These are phyloP conservation scores for Agraylea sexmaculata DNA, from an alignment of 1,140 invertebrate genomes.

Conservation along the genomic window DNA sequence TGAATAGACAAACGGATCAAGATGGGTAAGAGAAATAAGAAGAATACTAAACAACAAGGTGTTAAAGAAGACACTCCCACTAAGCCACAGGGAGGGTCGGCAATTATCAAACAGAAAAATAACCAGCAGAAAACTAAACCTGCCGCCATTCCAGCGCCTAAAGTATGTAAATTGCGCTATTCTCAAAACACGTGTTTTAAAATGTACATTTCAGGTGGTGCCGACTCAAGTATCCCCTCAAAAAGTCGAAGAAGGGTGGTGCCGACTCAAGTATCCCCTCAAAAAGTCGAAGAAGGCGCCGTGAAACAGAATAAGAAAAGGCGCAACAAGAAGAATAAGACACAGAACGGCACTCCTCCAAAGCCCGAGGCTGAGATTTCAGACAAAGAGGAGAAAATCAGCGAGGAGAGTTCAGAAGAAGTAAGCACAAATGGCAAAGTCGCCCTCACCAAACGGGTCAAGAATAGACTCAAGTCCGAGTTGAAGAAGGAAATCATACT, in stretches of 20 bases:
- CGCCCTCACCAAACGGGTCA: slow-evolving; percentile 11
- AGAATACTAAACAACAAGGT: slow-evolving; percentile 5
- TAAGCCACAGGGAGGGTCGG: slow-evolving; percentile 8
- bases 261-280: no score
- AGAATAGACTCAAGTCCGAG: slow-evolving; percentile 20
- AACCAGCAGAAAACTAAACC: slow-evolving; percentile 3
- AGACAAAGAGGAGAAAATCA: neutral
- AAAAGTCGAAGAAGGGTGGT: slow-evolving; percentile 9
- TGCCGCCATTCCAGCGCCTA: no score
- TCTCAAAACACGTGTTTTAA: no score
- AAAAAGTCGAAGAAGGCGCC: slow-evolving; percentile 6
- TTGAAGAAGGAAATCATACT: slow-evolving; percentile 19
- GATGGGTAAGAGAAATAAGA: slow-evolving; percentile 19
- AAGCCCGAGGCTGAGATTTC: neutral
- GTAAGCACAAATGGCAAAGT: slow-evolving; percentile 3
- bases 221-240: no score
- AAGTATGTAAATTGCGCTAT: no score
- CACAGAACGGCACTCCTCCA: neutral
- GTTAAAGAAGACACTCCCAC: slow-evolving; percentile 7
- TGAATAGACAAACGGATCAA: neutral
- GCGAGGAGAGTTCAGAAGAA: neutral
- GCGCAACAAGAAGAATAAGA: slow-evolving; percentile 10
- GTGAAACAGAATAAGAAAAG: slow-evolving; percentile 9
- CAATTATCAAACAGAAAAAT: slow-evolving; percentile 9
- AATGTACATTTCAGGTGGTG: no score